Evolutionary conservation across 2,113 vertebrate genomes (phyloP), one percentile per base, ranked within the genome.

Genomic region (Caracal caracal): DNA sequence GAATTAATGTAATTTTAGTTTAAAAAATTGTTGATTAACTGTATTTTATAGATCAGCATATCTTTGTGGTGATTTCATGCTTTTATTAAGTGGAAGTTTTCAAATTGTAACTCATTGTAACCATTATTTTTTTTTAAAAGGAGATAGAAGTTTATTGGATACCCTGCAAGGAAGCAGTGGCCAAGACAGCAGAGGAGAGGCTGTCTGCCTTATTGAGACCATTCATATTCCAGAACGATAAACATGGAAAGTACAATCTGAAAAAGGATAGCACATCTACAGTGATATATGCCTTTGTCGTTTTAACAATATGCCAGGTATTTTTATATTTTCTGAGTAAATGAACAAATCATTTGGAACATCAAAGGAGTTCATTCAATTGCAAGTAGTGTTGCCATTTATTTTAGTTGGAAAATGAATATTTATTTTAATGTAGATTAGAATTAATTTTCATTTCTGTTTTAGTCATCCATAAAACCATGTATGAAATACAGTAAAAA

Each of bases 391-490:
- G 1, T 35, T 51, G 4, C 3, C 16, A 76, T 73, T 78, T 82
- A 83, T 97, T 92, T 94, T 71, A 63, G 37, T 86, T 66, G 47
- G 5, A 51, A 70, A 91, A 56, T 88, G 8, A 97, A 37, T 89
- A 92, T 71, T 93, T 93, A 93, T 78, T 88, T 94, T 79, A 47
- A 92, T 71, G 24, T 71, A 92, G 19, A 80, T 73, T 87, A 90
- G 5, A 66, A 20, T 75, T 87, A 56, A 87, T 56, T 86, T 94
- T 70, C 11, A 66, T 90, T 96, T 91, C 26, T 65, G 35, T 85
- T 93, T 91, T 91, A 93, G 33, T 71, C 35, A 89, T 86, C 47
- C 51, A 85, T 70, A 91, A 96, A 88, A 59, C 4, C 10, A 53
- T 47, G 26, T 65, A 24, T 70, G 13, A 90, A 84, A 94, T 75